These are phyloP conservation scores for Rhagonycha fulva DNA, from an alignment of 2,888 invertebrate species.

Conservation along the genomic window DNA sequence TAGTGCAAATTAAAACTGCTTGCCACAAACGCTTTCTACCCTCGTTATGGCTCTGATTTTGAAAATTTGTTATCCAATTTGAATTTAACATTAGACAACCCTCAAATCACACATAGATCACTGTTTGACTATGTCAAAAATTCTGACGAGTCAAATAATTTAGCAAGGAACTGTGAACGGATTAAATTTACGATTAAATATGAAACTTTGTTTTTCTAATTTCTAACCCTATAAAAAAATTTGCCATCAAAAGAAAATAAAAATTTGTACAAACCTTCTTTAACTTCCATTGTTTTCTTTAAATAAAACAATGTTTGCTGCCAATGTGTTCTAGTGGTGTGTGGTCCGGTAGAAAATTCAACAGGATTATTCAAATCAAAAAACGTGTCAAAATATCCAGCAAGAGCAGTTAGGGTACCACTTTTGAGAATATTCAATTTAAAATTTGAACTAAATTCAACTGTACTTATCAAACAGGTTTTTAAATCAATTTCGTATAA, in stretches of 20 bases:
- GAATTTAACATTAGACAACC: no score
- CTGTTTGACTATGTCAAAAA: no score
- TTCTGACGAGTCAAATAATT: no score
- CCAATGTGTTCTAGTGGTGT: conserved; percentile 83
- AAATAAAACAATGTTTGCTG: conserved; percentile 91
- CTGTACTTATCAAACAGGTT: conserved; percentile 71
- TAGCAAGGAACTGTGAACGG: no score
- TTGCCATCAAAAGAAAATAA: background rate
- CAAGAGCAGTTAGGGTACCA: conserved; percentile 76
- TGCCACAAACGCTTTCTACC: no score
- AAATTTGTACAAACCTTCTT: conserved; percentile 60
- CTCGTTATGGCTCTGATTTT: no score
- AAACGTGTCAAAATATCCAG: conserved; percentile 90
- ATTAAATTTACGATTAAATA: background rate
- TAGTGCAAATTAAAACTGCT: no score
- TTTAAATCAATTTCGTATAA: conserved; percentile 77
- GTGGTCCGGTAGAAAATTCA: conserved; percentile 80
- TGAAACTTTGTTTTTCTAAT: no score
- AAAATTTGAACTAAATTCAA: conserved; percentile 75
- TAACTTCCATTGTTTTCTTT: conserved; percentile 71
- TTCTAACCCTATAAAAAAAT: no score
- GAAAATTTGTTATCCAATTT: no score
- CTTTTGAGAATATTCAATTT: conserved; percentile 65
- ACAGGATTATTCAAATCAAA: conserved; percentile 74
- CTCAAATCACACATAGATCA: no score